A percentile compares a stretch with the other conserved stretches of the same genome.
phyloP scores from a whole-genome alignment of 2,113 vertebrate species.

The Empidonax traillii region DNA sequence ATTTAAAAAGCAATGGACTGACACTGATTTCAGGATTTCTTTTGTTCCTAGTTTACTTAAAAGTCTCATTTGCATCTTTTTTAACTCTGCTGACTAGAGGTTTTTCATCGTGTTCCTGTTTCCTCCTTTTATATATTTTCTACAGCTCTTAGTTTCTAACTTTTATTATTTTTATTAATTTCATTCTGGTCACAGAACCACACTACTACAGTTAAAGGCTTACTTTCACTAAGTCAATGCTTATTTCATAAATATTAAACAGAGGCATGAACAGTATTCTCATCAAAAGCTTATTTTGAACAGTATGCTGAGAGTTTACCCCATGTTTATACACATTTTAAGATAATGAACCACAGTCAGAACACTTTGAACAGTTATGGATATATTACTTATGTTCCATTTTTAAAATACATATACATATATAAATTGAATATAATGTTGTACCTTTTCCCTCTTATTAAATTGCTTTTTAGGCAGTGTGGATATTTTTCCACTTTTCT shows the following conservation, averaged over 20 bases:
- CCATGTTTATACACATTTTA: conserved; percentile 31
- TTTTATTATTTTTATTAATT: neutral
- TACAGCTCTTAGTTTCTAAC: neutral
- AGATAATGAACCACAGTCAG: conserved; percentile 18
- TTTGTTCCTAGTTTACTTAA: neutral
- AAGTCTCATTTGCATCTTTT: conserved; percentile 11
- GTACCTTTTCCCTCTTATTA: neutral
- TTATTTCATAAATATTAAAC: conserved; percentile 64
- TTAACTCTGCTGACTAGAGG: neutral
- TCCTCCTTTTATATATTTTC: neutral
- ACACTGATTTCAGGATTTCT: neutral
- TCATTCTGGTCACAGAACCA: neutral
- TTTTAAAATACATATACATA: neutral
- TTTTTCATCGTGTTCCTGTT: neutral
- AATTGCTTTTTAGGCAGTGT: neutral
- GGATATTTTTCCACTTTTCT: neutral
- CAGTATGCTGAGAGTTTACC: neutral
- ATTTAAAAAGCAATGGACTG: neutral
- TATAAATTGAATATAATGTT: neutral
- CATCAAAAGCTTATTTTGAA: conserved; percentile 33
- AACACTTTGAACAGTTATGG: neutral
- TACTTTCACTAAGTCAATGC: conserved; percentile 12
- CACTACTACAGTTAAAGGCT: conserved; percentile 10
- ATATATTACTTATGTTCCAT: neutral
- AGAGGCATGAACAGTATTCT: conserved; percentile 17